These are phyloP conservation scores for Acridotheres tristis DNA, from an alignment of 2,797 vertebrate species.

Conservation along the genomic window DNA sequence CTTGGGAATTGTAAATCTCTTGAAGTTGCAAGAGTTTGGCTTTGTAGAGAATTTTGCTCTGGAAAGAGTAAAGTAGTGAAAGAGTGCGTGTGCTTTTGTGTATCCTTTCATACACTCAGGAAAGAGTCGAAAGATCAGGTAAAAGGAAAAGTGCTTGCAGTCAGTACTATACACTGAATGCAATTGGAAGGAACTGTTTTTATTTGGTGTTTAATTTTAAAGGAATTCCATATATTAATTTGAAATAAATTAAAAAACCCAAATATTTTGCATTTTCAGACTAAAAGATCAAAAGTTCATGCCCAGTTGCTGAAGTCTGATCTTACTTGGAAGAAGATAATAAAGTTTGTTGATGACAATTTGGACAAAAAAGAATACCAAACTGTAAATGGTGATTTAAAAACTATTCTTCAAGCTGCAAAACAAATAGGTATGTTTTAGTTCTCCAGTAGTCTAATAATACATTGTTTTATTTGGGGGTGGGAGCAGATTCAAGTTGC, in stretches of 20 bases:
- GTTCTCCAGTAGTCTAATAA: neutral
- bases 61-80: neutral
- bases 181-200: neutral
- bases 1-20: neutral
- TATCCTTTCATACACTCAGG: neutral
- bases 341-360: slow-evolving; percentile 87
- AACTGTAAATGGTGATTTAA: slow-evolving; percentile 85
- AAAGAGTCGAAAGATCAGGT: neutral
- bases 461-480: neutral
- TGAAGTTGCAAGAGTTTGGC: neutral
- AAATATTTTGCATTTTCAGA: slow-evolving; percentile 75
- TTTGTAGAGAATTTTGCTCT: neutral
- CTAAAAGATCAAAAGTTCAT: slow-evolving; percentile 88
- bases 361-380: slow-evolving; percentile 84
- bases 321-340: slow-evolving; percentile 92
- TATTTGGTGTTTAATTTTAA: neutral
- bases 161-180: neutral
- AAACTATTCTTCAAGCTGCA: slow-evolving; percentile 87
- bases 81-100: neutral
- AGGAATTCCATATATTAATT: neutral
- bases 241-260: neutral
- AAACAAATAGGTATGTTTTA: slow-evolving; percentile 89
- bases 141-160: neutral
- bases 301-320: slow-evolving; percentile 84
- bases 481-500: neutral